Conservation (phyloP, 1,140 invertebrate species). For the Calephelis nemesis region DNA sequence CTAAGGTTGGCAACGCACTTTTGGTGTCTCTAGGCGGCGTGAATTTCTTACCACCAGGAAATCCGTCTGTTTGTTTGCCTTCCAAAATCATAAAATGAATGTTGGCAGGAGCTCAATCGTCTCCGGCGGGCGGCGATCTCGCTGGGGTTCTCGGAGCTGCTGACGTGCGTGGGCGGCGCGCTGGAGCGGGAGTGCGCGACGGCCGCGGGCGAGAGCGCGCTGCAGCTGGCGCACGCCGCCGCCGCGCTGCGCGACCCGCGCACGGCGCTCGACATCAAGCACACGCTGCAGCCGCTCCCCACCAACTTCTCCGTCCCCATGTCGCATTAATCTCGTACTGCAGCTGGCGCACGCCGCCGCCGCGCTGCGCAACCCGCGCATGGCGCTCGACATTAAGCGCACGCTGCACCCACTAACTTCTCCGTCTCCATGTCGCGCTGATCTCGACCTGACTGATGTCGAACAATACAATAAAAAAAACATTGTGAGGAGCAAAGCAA, state of each 20-base stretch:
- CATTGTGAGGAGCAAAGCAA: too few relatives aligned
- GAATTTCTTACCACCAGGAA: too few relatives aligned
- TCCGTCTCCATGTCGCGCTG: constrained; percentile 59
- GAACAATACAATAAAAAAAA: too few relatives aligned
- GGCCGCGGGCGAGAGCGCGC: constrained; percentile 91
- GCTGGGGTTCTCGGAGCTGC: constrained; percentile 90
- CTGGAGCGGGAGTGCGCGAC: constrained; percentile 94
- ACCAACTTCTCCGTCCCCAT: constrained; percentile 57
- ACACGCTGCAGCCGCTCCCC: constrained; percentile 54
- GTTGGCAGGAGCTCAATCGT: constrained; percentile 90
- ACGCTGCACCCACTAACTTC: constrained; percentile 59
- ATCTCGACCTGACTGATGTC: constrained; percentile 80
- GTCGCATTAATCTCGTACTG: constrained; percentile 79
- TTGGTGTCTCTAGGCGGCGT: too few relatives aligned
- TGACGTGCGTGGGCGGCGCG: constrained; percentile 88
- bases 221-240: constrained; percentile 94
- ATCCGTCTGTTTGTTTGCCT: too few relatives aligned
- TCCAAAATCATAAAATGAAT: too few relatives aligned
- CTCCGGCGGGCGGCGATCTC: constrained; percentile 92
- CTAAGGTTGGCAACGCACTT: too few relatives aligned
- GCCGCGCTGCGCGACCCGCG: constrained; percentile 64
- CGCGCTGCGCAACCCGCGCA: constrained; percentile 61
- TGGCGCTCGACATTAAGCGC: constrained; percentile 62
- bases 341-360: constrained; percentile 93
- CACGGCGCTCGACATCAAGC: constrained; percentile 62